Base-by-base conservation (phyloP, 2,113 vertebrate genomes). In the Danio rerio region DNA sequence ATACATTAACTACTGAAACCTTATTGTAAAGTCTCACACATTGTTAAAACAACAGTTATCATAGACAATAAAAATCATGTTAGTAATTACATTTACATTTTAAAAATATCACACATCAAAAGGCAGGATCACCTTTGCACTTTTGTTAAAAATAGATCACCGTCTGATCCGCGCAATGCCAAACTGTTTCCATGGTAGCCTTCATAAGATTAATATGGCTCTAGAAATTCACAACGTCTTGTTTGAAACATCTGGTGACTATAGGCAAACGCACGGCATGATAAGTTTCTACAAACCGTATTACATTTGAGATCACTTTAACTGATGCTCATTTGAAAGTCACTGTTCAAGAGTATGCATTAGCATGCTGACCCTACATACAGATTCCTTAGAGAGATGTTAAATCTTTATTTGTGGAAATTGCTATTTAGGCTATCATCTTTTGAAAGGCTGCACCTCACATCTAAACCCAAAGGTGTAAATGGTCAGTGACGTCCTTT, bases 141-240 rank as follows among this genome's bases (percentile, higher is more conserved):
- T 81, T 78, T 80, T 78, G 83, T 78, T 84, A 85, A 88, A 87
- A 85, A 86, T 81, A 83, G 81, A 81, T 58, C 59, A 16, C 82
- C 70, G 70, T 78, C 65, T 86, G 78, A 85, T 89, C 86, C 66
- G 80, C 69, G 78, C 81, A 83, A 77, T 86, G 84, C 61, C 47
- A 89, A 90, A 87, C 82, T 81, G 86, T 90, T 92, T 88, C 89
- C 87, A 91, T 90, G 87, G 86, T 82, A 90, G 85, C 87, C 80
- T 85, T 77, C n/a, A 31, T 73, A 86, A 79, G 80, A 89, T 84
- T 82, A 90, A 83, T 84, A 85, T 12, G 73, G 86, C 86, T 80
- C 45, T 9, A 47, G 78, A 58, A 55, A 58, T 43, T 82, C 56
- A 78, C 56, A 42, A 84, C 80, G 73, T 72, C 53, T 55, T 88